Evolutionary conservation across 2,113 vertebrate genomes (phyloP).

Genomic region (Ciconia stormi): DNA sequence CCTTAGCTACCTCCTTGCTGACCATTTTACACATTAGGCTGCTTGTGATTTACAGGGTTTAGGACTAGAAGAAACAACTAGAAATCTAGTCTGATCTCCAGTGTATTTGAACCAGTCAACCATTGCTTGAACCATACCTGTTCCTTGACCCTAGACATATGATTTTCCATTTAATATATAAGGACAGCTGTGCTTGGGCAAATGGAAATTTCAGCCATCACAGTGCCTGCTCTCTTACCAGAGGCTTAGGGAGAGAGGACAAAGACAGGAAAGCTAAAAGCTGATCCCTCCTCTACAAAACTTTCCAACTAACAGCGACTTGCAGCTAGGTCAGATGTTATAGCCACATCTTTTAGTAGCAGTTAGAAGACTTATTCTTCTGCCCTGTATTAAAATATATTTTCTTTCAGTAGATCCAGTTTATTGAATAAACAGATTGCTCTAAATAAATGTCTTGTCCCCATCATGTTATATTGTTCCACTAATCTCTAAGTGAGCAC

Average conservation of each 20-base stretch:
- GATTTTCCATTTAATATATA: not conserved
- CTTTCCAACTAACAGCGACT: not conserved
- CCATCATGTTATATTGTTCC: not conserved
- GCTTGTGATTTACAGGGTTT: not conserved
- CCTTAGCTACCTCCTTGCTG: not conserved
- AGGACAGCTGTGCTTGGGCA: not conserved
- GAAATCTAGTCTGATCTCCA: not conserved
- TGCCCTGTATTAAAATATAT: not conserved
- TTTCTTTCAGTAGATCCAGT: not conserved
- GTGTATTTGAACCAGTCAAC: not conserved
- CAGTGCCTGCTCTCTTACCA: not conserved
- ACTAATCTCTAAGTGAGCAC: not conserved
- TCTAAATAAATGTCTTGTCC: not conserved
- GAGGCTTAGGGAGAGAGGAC: not conserved
- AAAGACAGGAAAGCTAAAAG: not conserved
- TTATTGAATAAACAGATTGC: not conserved
- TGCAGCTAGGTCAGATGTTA: not conserved
- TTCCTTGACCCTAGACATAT: not conserved
- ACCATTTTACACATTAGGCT: not conserved
- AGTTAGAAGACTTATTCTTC: not conserved
- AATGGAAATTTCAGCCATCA: not conserved
- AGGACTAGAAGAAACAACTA: not conserved
- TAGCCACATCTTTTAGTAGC: not conserved
- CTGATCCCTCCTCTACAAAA: not conserved
- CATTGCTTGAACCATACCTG: not conserved